Percentiles rank a stretch among this genome's conserved stretches.
phyloP scores from a whole-genome alignment of 1,140 invertebrate species.

The Aleiodes sp. region DNA sequence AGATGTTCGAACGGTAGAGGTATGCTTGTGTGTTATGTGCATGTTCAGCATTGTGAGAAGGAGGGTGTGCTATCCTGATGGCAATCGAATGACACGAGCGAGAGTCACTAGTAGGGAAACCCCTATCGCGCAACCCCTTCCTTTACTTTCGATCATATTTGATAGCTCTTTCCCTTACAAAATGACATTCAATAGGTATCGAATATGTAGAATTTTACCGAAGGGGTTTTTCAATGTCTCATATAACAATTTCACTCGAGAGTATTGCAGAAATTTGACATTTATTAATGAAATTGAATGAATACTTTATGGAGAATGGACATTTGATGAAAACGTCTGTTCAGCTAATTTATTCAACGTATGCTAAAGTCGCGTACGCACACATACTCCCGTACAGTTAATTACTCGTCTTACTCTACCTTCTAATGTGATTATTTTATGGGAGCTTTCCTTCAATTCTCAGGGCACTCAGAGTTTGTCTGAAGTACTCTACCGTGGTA shows the following conservation, averaged over 20 bases:
- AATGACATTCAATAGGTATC: constrained; percentile 5
- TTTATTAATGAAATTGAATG: too few relatives aligned
- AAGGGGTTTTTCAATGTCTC: background rate
- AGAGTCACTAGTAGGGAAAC: background rate
- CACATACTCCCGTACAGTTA: background rate
- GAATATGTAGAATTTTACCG: background rate
- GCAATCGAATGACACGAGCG: constrained; percentile 12
- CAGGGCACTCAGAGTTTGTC: constrained; percentile 16
- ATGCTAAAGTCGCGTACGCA: background rate
- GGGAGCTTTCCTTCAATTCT: constrained; percentile 39
- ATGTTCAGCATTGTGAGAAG: background rate
- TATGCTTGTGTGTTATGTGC: background rate
- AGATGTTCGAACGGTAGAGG: background rate
- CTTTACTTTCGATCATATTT: background rate
- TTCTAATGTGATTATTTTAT: constrained; percentile 54
- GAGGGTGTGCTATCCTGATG: background rate
- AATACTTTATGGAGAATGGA: too few relatives aligned
- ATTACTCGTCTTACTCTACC: constrained; percentile 21
- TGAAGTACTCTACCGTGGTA: constrained; percentile 34
- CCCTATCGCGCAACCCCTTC: background rate
- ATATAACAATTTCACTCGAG: background rate
- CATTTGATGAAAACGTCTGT: too few relatives aligned
- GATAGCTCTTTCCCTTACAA: background rate
- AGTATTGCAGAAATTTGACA: too few relatives aligned
- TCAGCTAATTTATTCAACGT: background rate